phyloP scores from a whole-genome alignment of 2,797 vertebrate species.

The Benthosema pterotum region DNA sequence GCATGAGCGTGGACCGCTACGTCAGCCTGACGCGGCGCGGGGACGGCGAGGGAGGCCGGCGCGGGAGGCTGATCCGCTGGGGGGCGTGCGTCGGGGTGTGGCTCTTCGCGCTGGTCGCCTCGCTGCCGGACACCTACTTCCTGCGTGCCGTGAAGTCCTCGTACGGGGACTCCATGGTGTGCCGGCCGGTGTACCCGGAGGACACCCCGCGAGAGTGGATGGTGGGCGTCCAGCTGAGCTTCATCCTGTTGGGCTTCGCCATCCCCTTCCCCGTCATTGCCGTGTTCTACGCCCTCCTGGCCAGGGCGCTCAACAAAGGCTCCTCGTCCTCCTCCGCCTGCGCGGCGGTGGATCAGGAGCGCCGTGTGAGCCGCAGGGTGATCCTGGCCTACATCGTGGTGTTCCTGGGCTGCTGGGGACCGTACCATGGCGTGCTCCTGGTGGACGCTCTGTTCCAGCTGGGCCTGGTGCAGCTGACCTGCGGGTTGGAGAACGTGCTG shows the following conservation, averaged over 20 bases:
- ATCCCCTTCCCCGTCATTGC: constrained; percentile 92
- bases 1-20: constrained; percentile 97
- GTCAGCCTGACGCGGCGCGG: constrained; percentile 75
- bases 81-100: constrained; percentile 87
- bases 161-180: constrained; percentile 84
- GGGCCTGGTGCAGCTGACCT: constrained; percentile 87
- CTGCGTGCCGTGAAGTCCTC: constrained; percentile 83
- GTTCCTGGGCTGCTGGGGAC: constrained; percentile 94
- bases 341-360: constrained; percentile 82
- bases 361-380: constrained; percentile 86
- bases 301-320: constrained; percentile 74
- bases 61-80: constrained; percentile 80
- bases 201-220: constrained; percentile 90
- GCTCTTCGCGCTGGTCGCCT: constrained; percentile 89
- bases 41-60: constrained; percentile 63
- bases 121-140: constrained; percentile 92
- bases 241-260: constrained; percentile 90
- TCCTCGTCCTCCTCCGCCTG: constrained; percentile 76
- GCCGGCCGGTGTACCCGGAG: constrained; percentile 88
- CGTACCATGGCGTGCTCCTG: constrained; percentile 88
- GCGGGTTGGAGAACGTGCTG: constrained; percentile 88
- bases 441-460: constrained; percentile 88
- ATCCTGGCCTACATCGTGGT: constrained; percentile 94
- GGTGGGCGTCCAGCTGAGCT: constrained; percentile 91
- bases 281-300: constrained; percentile 88